Evolutionary conservation across 2,888 invertebrate genomes (phyloP).

Genomic region (Xestobium rufovillosum): DNA sequence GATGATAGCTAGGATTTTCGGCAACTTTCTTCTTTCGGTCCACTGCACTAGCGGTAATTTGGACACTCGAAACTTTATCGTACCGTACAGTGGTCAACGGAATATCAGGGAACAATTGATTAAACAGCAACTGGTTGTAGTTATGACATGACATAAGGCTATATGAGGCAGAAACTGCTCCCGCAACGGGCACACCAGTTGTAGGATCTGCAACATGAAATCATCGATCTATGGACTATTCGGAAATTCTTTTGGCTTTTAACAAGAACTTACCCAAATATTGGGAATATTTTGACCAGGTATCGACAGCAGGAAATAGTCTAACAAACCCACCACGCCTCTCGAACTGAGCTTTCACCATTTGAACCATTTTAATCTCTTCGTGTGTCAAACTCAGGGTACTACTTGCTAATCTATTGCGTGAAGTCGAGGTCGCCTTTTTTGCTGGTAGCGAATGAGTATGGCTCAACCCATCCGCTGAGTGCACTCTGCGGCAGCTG

Average conservation of each 20-base stretch:
- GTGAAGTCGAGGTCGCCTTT: constrained; percentile 37
- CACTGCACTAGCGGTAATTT: too few species aligned
- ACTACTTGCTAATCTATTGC: constrained; percentile 32
- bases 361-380: constrained; percentile 68
- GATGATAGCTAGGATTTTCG: too few species aligned
- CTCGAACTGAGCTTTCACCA: constrained; percentile 70
- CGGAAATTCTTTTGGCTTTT: constrained; percentile 3
- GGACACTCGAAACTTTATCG: too few species aligned
- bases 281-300: constrained; percentile 75
- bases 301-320: constrained; percentile 84
- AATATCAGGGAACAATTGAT: constrained; percentile 62
- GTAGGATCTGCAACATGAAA: constrained; percentile 53
- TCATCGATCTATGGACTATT: constrained; percentile 5
- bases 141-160: constrained; percentile 58
- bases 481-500: constrained; percentile 62
- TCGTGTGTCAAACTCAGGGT: constrained; percentile 56
- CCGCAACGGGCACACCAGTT: constrained; percentile 67
- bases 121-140: constrained; percentile 68
- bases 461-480: constrained; percentile 57
- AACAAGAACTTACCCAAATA: constrained; percentile 55
- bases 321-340: constrained; percentile 82
- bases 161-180: constrained; percentile 51
- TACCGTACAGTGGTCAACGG: constrained; percentile 21
- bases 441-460: constrained; percentile 38
- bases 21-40: too few species aligned